Evolutionary conservation across 1,140 invertebrate genomes (phyloP).

Genomic region (Hylaeus anthracinus): DNA sequence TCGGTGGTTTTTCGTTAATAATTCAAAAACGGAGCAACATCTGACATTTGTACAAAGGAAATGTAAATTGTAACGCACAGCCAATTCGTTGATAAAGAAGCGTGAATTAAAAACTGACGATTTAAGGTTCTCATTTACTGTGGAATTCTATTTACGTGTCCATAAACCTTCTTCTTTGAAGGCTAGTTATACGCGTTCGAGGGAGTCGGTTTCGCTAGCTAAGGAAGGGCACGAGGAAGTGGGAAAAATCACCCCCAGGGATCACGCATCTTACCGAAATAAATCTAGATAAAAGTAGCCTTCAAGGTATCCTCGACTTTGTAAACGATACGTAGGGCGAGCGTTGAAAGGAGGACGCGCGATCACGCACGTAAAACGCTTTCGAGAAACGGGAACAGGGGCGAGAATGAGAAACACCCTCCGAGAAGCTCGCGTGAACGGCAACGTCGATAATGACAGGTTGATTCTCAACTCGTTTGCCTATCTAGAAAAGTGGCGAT

Average conservation of each 20-base stretch:
- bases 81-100: too few relatives aligned
- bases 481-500: constrained; percentile 55
- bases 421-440: constrained; percentile 35
- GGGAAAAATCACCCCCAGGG: background rate
- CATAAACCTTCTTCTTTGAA: too few relatives aligned
- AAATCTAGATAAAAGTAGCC: constrained; percentile 35
- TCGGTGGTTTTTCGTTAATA: too few relatives aligned
- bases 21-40: too few relatives aligned
- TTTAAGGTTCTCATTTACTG: too few relatives aligned
- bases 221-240: background rate
- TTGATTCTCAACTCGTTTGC: constrained; percentile 57
- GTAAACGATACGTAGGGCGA: background rate
- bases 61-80: too few relatives aligned
- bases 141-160: too few relatives aligned
- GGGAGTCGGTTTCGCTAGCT: too few relatives aligned
- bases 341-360: constrained; percentile 9
- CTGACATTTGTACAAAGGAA: too few relatives aligned
- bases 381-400: constrained; percentile 15
- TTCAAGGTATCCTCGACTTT: background rate
- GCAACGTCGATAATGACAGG: constrained; percentile 55
- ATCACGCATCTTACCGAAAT: constrained; percentile 22
- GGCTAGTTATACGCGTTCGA: too few relatives aligned
- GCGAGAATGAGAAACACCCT: constrained; percentile 9
- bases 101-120: too few relatives aligned
- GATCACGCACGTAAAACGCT: constrained; percentile 40